These are phyloP conservation scores for Helogale parvula DNA, from an alignment of 2,113 vertebrate species.

Conservation along the genomic window DNA sequence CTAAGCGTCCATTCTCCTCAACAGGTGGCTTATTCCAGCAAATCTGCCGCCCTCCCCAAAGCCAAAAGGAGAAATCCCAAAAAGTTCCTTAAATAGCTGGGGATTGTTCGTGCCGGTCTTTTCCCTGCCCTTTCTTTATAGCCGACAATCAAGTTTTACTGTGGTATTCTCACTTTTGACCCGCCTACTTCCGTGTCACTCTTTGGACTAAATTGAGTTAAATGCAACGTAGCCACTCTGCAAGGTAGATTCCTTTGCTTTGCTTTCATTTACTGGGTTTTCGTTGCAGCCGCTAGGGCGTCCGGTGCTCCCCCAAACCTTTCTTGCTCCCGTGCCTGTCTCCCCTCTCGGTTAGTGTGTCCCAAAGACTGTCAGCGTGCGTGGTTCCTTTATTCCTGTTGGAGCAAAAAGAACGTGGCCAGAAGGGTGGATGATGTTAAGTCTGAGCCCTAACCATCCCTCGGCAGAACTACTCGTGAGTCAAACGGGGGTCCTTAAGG, in stretches of 20 bases:
- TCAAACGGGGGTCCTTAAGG: not conserved
- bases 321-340: not conserved
- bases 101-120: not conserved
- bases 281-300: not conserved
- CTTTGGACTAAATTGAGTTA: not conserved
- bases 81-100: not conserved
- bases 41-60: slow-evolving; percentile 35
- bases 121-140: not conserved
- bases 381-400: not conserved
- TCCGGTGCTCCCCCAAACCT: not conserved
- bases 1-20: not conserved
- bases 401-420: not conserved
- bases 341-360: not conserved
- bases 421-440: not conserved
- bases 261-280: not conserved
- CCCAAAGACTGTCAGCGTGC: not conserved
- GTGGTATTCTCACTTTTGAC: not conserved
- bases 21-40: slow-evolving; percentile 50
- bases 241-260: not conserved
- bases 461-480: not conserved
- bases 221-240: not conserved
- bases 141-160: not conserved
- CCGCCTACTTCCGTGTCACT: not conserved
- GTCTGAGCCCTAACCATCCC: not conserved
- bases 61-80: slow-evolving; percentile 31